phyloP scores from a whole-genome alignment of 2,797 vertebrate species.

The Vultur gryphus region DNA sequence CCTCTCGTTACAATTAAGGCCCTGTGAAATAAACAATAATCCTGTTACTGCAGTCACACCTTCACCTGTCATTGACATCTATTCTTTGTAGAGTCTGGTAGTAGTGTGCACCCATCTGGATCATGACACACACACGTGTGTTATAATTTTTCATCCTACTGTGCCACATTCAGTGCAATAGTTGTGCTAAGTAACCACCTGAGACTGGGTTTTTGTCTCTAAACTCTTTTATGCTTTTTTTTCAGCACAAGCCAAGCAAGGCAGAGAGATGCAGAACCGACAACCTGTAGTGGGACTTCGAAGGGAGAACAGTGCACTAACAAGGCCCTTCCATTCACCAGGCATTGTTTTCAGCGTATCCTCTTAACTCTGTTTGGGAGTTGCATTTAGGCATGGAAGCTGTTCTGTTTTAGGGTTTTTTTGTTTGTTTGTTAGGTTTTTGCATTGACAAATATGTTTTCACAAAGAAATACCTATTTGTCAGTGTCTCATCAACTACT shows the following conservation, averaged over 20 bases:
- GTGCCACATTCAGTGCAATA: not conserved
- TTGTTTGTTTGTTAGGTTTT: not conserved
- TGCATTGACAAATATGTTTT: not conserved
- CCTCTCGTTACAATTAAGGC: not conserved
- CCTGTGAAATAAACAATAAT: not conserved
- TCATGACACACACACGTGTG: not conserved
- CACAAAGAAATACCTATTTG: not conserved
- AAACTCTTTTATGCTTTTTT: not conserved
- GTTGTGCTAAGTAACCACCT: not conserved
- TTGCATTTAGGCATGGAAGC: not conserved
- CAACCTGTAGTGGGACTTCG: slow-evolving; percentile 84
- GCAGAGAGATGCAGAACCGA: slow-evolving; percentile 76
- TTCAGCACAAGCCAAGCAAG: slow-evolving; percentile 77
- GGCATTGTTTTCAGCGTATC: slow-evolving; percentile 99
- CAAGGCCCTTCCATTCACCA: slow-evolving; percentile 92
- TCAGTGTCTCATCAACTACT: not conserved
- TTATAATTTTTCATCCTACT: not conserved
- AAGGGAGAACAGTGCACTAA: slow-evolving; percentile 89
- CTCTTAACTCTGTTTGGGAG: slow-evolving; percentile 60
- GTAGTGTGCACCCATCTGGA: slow-evolving; percentile 3
- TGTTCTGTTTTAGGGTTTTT: not conserved
- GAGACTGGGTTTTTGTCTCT: not conserved
- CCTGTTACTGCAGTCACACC: not conserved
- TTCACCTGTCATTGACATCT: slow-evolving; percentile 19
- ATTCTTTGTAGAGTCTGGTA: not conserved